Evolutionary conservation across 1,140 invertebrate species (phyloP), one percentile per base, ranked within the genome.

Genomic region (Achroia grisella): DNA sequence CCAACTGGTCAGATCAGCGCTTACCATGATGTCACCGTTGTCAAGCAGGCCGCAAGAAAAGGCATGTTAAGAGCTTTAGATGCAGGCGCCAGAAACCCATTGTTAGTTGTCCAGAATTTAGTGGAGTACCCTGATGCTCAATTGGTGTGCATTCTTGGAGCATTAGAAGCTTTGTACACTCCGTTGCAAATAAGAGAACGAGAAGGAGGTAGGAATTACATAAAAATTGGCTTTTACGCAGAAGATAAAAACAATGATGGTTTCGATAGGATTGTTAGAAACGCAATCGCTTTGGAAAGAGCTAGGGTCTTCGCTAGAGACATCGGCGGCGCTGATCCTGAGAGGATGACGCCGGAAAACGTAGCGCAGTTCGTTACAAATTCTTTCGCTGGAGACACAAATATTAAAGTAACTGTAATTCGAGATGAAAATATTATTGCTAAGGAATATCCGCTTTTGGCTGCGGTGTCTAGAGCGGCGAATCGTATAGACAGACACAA

Each of bases 381-480:
- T 13, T 45, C 92, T 2, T 97, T 98, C 62, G 66, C 84, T 17
- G 73, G 71, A 12, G 60, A 71, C 17, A 70, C 40, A 44, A 71
- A 75, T 48, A 87, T 98, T 1, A 90, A 88, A 41, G 85, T 98
- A 0, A 88, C 90, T 41, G 90, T 97, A 0, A 89, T 97, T 17
- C 89, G 87, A 44, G 92, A 97, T 75, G 70, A 88, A 10, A 67
- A 88, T 0, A 80, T 79, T 0, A 86, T 98, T 17, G 66, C 84
- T 3, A 91, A 92, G 56, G 93, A 97, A 23, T 98, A 95, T 87
- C 97, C 97, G 0, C 84, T 98, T 3, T 92, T 98, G 67, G 91
- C 91, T 31, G 95, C 96, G 13, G 97, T 99, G 0, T 95, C 97
- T 69, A 89, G 97, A 51, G 94, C 93, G 32, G 94, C 97, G 0